Percentiles rank a stretch among this genome's conserved stretches.
These are phyloP conservation scores for Ennomos quercinarius DNA, from an alignment of 2,888 invertebrate genomes.

Conservation along the genomic window DNA sequence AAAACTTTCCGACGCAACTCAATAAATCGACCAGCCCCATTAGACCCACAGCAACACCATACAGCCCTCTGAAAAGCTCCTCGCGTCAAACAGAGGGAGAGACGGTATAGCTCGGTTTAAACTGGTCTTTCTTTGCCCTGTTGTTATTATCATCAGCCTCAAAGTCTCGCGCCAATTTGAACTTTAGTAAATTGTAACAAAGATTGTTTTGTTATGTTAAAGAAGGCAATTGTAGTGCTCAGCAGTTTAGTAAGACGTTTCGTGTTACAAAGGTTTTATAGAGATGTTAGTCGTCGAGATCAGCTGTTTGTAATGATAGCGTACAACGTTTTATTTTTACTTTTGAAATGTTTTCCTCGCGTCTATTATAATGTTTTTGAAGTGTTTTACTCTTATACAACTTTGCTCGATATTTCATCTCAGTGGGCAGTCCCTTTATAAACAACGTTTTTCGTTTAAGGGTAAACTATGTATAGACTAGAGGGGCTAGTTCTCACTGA, in stretches of 20 bases:
- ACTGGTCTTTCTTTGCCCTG: slow-evolving; percentile 71
- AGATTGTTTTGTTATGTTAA: slow-evolving; percentile 51
- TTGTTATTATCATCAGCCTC: slow-evolving; percentile 76
- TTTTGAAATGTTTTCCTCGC: slow-evolving; percentile 24
- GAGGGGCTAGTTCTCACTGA: not conserved
- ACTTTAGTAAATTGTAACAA: slow-evolving; percentile 54
- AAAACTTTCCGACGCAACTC: slow-evolving; percentile 81
- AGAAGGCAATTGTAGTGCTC: slow-evolving; percentile 54
- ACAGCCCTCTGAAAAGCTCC: slow-evolving; percentile 37
- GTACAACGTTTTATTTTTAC: slow-evolving; percentile 34
- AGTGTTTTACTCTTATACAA: slow-evolving; percentile 5
- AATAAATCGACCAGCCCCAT: slow-evolving; percentile 72
- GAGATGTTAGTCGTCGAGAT: slow-evolving; percentile 66
- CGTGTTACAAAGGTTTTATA: slow-evolving; percentile 68
- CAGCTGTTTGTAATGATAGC: slow-evolving; percentile 56
- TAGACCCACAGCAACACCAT: slow-evolving; percentile 40
- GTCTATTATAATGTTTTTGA: slow-evolving; percentile 7
- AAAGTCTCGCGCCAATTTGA: slow-evolving; percentile 61
- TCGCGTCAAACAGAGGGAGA: slow-evolving; percentile 40
- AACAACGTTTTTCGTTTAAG: slow-evolving; percentile 4
- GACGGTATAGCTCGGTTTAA: slow-evolving; percentile 54
- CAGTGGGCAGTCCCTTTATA: slow-evolving; percentile 10
- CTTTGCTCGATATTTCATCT: slow-evolving; percentile 8
- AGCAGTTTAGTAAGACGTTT: slow-evolving; percentile 72
- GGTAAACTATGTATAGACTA: too few relatives aligned